Conservation (phyloP, 2,113 vertebrate genomes). For the Choloepus hoffmanni region DNA sequence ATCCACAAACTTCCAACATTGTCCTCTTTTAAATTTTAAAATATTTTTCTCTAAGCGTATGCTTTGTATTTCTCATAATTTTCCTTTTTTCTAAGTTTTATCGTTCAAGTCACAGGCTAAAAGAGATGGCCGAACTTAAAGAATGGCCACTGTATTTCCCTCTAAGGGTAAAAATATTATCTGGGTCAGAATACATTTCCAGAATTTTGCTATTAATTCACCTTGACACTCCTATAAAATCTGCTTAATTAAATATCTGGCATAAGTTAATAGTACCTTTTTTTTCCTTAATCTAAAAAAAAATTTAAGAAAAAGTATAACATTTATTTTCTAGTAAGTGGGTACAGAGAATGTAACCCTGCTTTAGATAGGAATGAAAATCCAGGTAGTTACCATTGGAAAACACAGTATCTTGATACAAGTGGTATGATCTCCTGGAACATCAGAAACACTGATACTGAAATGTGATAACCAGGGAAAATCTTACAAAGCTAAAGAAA, state of each 20-base stretch:
- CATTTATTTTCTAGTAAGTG: background rate
- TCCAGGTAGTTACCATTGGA: background rate
- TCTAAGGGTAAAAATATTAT: conserved; percentile 14
- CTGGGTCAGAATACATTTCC: background rate
- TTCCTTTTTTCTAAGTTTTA: background rate
- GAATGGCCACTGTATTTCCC: background rate
- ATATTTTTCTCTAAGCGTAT: conserved; percentile 63
- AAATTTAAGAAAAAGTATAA: background rate
- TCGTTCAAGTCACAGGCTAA: conserved; percentile 51
- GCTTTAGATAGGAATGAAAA: background rate
- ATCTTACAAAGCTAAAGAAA: background rate
- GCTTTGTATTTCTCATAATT: background rate
- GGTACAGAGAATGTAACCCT: background rate
- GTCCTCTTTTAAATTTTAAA: conserved; percentile 69
- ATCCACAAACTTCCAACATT: conserved; percentile 28
- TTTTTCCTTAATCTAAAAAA: background rate
- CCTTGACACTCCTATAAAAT: background rate
- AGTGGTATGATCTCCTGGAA: background rate
- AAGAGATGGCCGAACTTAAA: conserved; percentile 3
- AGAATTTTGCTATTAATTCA: conserved; percentile 38
- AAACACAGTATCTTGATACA: background rate
- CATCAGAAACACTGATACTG: background rate
- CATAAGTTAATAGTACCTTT: background rate
- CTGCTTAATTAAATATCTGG: background rate
- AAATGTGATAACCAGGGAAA: background rate